Evolutionary conservation across 2,797 vertebrate species (phyloP), one percentile per base, ranked within the genome.

Genomic region (Argyrosomus regius): DNA sequence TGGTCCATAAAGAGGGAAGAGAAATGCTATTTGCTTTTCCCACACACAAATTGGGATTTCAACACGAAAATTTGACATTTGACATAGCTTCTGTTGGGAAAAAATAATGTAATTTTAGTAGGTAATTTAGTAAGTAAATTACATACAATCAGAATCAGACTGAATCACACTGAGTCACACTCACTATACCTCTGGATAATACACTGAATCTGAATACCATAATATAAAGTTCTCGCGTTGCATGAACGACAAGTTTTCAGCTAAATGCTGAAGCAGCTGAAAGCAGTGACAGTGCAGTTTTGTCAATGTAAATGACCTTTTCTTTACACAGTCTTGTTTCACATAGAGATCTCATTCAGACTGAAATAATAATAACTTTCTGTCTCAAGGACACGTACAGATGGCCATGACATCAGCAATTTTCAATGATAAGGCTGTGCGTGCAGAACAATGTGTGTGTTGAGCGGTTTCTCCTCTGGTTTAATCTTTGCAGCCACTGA

Each of bases 381-480:
- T 78, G 81, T 82, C 48, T 81, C 74, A 90, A 89, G 85, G 84
- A 65, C 74, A 5, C 53, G 3, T 69, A 10, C 57, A 71, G 82
- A 80, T 54, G 81, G 54, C 74, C 72, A 20, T 83, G 81, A 89
- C 83, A 53, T 86, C 85, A 87, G 83, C 46, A 54, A 85, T 88
- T 81, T 72, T 78, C 80, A 80, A 9, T 57, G 84, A 87, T 78
- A 85, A 67, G 58, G 8, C 75, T 80, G 85, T 78, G 41, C 26
- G 22, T 45, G 72, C 48, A 22, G 81, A 72, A 77, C 80, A 80
- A 77, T 71, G 87, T 74, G 24, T 1, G 13, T 4, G 62, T 71
- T 62, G 54, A 77, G 61, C 65, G 0, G n/a, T 57, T 48, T 53
- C 58, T 68, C 7, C 70, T 66, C 64, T 12, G 18, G 26, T 84